Evolutionary conservation across 2,888 invertebrate species (phyloP).

Genomic region (Rutpela maculata): DNA sequence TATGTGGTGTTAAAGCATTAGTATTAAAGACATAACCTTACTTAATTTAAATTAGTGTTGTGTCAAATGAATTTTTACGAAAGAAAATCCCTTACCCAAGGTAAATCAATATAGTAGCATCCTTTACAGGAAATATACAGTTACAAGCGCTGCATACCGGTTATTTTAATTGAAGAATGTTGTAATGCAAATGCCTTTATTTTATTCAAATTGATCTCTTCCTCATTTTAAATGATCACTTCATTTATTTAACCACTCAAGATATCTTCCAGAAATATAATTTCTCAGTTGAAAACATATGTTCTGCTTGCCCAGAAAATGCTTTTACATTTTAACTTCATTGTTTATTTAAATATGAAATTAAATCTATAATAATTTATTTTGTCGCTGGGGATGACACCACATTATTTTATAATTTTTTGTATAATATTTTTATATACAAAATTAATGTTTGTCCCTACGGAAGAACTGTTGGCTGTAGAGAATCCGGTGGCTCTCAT

Average conservation of each 20-base stretch:
- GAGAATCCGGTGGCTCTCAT: too few relatives aligned
- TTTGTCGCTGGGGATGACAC: too few relatives aligned
- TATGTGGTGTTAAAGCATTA: background rate
- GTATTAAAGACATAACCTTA: constrained; percentile 27
- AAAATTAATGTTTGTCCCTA: too few relatives aligned
- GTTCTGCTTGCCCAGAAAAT: background rate
- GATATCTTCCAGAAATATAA: too few relatives aligned
- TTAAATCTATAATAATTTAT: background rate
- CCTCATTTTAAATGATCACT: background rate
- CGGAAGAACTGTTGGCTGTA: too few relatives aligned
- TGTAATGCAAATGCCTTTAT: background rate
- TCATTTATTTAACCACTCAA: background rate
- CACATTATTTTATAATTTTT: too few relatives aligned
- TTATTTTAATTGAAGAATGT: constrained; percentile 1
- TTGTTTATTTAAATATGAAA: background rate
- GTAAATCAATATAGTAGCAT: constrained; percentile 13
- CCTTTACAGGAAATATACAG: constrained; percentile 13
- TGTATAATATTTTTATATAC: too few relatives aligned
- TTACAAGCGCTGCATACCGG: constrained; percentile 4
- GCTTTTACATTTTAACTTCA: background rate
- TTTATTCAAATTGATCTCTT: background rate
- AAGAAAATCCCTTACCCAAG: constrained; percentile 4
- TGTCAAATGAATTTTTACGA: constrained; percentile 4
- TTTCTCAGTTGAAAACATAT: background rate
- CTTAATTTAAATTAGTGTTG: constrained; percentile 15